Percentiles rank a stretch among this genome's conserved stretches.
These are phyloP conservation scores for Mycalesis mineus DNA, from an alignment of 2,888 invertebrate genomes.

Conservation along the genomic window DNA sequence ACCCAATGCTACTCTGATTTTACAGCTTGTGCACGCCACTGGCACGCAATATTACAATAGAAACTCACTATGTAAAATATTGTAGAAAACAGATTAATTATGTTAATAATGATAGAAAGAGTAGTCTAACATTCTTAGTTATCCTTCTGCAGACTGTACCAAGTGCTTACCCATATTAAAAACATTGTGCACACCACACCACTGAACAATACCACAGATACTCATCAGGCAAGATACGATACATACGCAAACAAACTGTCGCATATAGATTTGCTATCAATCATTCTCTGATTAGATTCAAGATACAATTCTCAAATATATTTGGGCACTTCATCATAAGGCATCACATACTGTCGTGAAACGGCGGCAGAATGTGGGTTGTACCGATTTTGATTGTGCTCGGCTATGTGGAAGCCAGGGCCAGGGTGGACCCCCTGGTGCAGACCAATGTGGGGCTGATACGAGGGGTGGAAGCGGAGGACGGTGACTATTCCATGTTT, in stretches of 20 bases:
- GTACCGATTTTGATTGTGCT: not conserved
- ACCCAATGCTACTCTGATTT: no score
- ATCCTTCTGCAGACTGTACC: no score
- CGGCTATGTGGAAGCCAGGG: conserved; percentile 3
- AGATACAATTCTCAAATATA: not conserved
- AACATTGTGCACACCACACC: no score
- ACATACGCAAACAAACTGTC: not conserved
- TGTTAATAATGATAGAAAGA: no score
- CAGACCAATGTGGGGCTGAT: conserved; percentile 45
- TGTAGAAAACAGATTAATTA: no score
- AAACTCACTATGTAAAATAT: no score
- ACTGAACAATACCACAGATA: no score
- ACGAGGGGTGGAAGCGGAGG: conserved; percentile 42
- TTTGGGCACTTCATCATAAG: not conserved
- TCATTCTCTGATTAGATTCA: not conserved
- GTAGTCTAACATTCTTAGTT: no score
- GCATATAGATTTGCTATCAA: not conserved
- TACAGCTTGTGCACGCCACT: no score
- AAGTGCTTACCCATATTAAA: no score
- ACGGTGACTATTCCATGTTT: conserved; percentile 51
- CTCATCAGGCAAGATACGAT: not conserved
- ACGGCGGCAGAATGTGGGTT: conserved; percentile 21
- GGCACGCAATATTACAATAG: no score
- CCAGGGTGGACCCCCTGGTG: conserved; percentile 45
- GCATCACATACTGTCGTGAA: not conserved